Evolutionary conservation across 2,113 vertebrate genomes (phyloP).

Genomic region (Variabilichromis moorii): DNA sequence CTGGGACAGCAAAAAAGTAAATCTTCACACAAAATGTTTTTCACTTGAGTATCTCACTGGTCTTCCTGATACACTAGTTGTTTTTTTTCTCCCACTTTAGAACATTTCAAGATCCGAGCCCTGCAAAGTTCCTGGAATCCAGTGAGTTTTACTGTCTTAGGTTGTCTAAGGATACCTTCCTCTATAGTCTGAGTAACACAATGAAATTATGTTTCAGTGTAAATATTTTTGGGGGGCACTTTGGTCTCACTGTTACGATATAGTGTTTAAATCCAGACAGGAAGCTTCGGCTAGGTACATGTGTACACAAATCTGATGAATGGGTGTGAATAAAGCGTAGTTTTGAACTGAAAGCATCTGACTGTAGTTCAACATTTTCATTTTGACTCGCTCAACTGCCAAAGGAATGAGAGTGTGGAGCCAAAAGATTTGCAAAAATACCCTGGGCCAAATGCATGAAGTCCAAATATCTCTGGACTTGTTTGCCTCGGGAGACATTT

Average conservation of each 20-base stretch:
- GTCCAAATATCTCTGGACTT: background rate
- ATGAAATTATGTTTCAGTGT: background rate
- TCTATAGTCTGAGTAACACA: background rate
- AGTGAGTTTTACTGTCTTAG: constrained; percentile 71
- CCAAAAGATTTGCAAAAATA: background rate
- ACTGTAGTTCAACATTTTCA: background rate
- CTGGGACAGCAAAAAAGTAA: constrained; percentile 90
- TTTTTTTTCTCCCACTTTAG: constrained; percentile 41
- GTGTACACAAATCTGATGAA: background rate
- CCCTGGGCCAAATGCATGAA: background rate
- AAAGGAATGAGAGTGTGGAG: background rate
- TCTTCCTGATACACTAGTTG: background rate
- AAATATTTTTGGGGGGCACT: background rate
- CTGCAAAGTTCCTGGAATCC: constrained; percentile 93
- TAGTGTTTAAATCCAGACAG: background rate
- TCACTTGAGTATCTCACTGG: background rate
- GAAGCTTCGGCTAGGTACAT: background rate
- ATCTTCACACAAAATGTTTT: background rate
- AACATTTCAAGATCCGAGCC: constrained; percentile 82
- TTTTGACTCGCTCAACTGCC: background rate
- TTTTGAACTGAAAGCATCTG: background rate
- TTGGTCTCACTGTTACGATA: background rate
- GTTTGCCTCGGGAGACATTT: background rate
- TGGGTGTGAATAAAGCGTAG: background rate
- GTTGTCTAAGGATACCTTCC: background rate